These are phyloP conservation scores for Poeciliopsis presidionis DNA, from an alignment of 2,797 vertebrate species.

Conservation along the genomic window DNA sequence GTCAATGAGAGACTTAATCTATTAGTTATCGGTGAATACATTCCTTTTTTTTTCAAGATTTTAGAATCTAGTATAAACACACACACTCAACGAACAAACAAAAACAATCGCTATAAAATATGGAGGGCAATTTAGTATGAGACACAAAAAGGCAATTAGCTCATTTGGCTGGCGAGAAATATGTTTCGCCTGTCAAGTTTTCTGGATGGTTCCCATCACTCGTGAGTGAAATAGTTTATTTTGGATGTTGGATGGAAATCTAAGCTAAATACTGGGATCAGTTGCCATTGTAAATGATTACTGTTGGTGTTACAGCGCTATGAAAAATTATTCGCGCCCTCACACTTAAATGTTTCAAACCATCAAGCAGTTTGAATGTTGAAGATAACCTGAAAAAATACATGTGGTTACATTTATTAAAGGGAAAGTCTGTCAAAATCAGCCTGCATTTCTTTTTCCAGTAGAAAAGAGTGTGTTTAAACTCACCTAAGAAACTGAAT, in stretches of 20 bases:
- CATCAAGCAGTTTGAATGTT: background rate
- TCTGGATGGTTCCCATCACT: background rate
- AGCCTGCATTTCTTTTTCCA: background rate
- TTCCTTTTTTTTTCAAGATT: background rate
- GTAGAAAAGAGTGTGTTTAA: background rate
- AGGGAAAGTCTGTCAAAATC: background rate
- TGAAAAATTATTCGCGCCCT: background rate
- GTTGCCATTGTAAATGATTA: background rate
- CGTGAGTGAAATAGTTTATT: background rate
- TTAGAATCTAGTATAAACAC: background rate
- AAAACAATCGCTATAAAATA: background rate
- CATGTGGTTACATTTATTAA: background rate
- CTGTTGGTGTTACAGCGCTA: background rate
- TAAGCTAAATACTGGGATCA: background rate
- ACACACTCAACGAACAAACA: background rate
- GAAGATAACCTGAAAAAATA: background rate
- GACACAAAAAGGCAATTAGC: constrained; percentile 1
- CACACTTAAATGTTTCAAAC: background rate
- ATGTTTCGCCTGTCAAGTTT: background rate
- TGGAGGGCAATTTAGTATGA: background rate
- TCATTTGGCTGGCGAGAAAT: background rate
- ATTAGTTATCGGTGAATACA: background rate
- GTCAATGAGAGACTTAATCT: background rate
- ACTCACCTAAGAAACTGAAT: background rate
- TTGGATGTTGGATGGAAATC: constrained; percentile 1